A percentile compares a stretch with the other conserved stretches of the same genome.
These are phyloP conservation scores for Aramus guarauna DNA, from an alignment of 2,113 vertebrate species.

Conservation along the genomic window DNA sequence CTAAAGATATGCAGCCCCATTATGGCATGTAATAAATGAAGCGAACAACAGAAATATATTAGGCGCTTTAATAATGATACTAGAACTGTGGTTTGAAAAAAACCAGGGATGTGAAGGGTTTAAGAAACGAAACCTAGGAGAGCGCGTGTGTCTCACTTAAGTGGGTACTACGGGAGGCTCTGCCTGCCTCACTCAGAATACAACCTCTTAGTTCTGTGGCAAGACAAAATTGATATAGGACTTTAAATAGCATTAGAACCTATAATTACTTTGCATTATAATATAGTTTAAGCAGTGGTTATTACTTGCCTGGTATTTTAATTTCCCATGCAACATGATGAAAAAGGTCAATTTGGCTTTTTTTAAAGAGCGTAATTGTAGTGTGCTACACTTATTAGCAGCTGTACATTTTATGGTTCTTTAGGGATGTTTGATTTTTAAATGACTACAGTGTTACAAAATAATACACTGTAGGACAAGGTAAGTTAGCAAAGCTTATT, in stretches of 20 bases:
- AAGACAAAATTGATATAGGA: slow-evolving; percentile 75
- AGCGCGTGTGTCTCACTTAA: slow-evolving; percentile 41
- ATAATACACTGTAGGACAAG: slow-evolving; percentile 22
- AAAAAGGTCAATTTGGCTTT: slow-evolving; percentile 74
- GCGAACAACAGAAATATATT: slow-evolving; percentile 75
- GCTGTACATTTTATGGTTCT: slow-evolving; percentile 65
- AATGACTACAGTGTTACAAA: slow-evolving; percentile 28
- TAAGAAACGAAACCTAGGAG: slow-evolving; percentile 64
- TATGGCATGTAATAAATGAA: slow-evolving; percentile 77
- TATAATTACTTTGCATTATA: slow-evolving; percentile 77
- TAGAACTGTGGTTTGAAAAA: slow-evolving; percentile 51
- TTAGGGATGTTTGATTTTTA: slow-evolving; percentile 64
- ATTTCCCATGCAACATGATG: slow-evolving; percentile 73
- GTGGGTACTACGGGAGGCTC: slow-evolving; percentile 12
- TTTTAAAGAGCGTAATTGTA: slow-evolving; percentile 64
- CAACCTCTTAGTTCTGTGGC: slow-evolving; percentile 62
- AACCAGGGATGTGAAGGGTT: slow-evolving; percentile 57
- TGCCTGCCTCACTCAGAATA: slow-evolving; percentile 49
- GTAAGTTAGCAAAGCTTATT: slow-evolving; percentile 32
- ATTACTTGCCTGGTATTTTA: slow-evolving; percentile 77
- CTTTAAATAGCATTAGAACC: slow-evolving; percentile 74
- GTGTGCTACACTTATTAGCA: slow-evolving; percentile 64
- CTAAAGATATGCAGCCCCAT: slow-evolving; percentile 76
- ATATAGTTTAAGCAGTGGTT: slow-evolving; percentile 73
- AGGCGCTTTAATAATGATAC: slow-evolving; percentile 74